Base-by-base conservation (phyloP, 2,888 invertebrate species). In the Eulithis prunata region DNA sequence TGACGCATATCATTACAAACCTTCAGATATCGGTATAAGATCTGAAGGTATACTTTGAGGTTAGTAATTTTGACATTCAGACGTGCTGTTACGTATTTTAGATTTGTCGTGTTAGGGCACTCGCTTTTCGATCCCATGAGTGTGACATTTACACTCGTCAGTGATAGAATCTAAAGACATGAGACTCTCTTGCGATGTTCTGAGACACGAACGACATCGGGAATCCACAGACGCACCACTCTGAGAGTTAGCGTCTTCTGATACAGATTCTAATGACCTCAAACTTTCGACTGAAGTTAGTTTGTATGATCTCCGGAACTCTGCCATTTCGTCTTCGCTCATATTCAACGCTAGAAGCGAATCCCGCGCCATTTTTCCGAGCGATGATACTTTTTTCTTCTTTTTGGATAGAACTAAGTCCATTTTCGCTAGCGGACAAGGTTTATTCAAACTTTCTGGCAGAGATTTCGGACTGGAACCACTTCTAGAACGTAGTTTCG, bases 281-380 rank as follows among this genome's bases (percentile, higher is more conserved):
- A 93, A 68, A 73, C 93, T 93, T 58, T 93, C 93, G 0, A 92
- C 88, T 0, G 93, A 93, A 0, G 93, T 92, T 0, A 91, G 66
- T 71, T 91, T 91, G 55, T 92, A 91, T 0, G 92, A 91, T 0
- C 89, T 76, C 45, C 92, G 77, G 41, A 93, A 90, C 14, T 93
- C 93, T 0, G 90, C 89, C 2, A 93, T 90, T 12, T 93, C 93
- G 2, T 93, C 93, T 3, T 93, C 93, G 11, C 86, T 89, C 90
- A 93, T 91, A 69, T 93, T 93, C 6, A 93, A 69, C 0, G 93
- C 93, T 14, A 93, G 71, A 0, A 93, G 73, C 0, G 93, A 93
- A 71, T 93, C 93, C 43, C 87, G 80, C 7, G 93, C 93, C 73
- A 93, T 91, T 75, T 92, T 93, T 0, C 93, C 93, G 4, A 93